Conservation (phyloP, 2,797 vertebrate genomes). For the Macrochelys suwanniensis region DNA sequence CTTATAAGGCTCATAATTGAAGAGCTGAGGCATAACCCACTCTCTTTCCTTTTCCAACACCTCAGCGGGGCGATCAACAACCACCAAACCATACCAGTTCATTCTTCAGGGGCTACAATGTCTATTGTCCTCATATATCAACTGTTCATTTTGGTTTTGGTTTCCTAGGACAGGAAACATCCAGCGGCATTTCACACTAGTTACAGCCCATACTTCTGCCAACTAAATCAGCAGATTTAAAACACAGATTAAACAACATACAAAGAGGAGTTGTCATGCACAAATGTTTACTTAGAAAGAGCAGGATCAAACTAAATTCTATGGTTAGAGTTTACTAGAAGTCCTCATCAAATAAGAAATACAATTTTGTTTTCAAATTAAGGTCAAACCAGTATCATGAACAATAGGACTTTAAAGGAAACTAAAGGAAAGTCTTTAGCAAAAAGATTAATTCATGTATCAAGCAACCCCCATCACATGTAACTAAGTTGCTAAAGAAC, state of each 20-base stretch:
- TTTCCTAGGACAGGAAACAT: rapidly evolving
- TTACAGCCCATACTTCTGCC: background rate
- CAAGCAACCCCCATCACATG: background rate
- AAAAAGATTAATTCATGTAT: background rate
- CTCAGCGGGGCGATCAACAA: background rate
- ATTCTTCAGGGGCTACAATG: rapidly evolving
- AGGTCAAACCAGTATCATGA: rapidly evolving
- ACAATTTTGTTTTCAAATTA: background rate
- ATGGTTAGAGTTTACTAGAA: rapidly evolving
- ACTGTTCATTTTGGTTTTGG: background rate
- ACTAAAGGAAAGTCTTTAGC: background rate
- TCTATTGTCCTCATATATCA: rapidly evolving
- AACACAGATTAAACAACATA: rapidly evolving
- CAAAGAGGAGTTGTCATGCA: rapidly evolving
- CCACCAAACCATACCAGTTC: background rate
- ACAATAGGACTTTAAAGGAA: background rate
- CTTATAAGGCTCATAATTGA: background rate
- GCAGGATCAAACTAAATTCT: rapidly evolving
- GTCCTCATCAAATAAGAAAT: background rate
- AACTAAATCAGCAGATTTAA: rapidly evolving
- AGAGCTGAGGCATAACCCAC: background rate
- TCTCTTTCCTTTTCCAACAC: background rate
- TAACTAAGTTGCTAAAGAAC: background rate
- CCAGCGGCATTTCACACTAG: background rate
- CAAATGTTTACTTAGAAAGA: rapidly evolving